Conservation (phyloP, 2,888 invertebrate species). For the Dichetophora obliterata region DNA sequence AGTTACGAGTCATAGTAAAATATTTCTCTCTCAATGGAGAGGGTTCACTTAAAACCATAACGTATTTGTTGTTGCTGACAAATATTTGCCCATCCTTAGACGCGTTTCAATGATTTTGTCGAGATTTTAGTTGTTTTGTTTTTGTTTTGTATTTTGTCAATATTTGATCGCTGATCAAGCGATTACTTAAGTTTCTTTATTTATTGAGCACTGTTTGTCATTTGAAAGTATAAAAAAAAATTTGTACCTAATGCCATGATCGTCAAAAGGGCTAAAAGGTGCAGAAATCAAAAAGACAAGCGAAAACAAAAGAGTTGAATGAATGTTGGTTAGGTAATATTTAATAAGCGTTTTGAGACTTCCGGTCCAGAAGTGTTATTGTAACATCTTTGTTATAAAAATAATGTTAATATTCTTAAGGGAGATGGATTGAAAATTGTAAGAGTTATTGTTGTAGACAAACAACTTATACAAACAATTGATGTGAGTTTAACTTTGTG, state of each 20-base stretch:
- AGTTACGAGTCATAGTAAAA: too few relatives aligned
- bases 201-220: neutral
- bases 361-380: too few relatives aligned
- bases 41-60: neutral
- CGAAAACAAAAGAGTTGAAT: neutral
- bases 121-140: neutral
- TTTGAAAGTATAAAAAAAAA: neutral
- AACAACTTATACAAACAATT: too few relatives aligned
- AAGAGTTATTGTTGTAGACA: too few relatives aligned
- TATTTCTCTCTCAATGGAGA: neutral
- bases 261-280: neutral
- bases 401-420: too few relatives aligned
- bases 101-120: neutral
- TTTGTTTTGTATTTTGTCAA: neutral
- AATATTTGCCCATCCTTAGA: constrained; percentile 16
- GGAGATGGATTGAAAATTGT: too few relatives aligned
- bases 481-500: too few relatives aligned
- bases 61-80: neutral
- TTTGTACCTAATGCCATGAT: neutral
- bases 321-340: neutral
- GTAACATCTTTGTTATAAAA: too few relatives aligned
- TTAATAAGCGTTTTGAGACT: too few relatives aligned
- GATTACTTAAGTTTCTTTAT: neutral
- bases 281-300: neutral
- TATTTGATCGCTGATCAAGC: constrained; percentile 12